Conservation (phyloP, 2,113 vertebrate species). For the Urocynchramus pylzowi region DNA sequence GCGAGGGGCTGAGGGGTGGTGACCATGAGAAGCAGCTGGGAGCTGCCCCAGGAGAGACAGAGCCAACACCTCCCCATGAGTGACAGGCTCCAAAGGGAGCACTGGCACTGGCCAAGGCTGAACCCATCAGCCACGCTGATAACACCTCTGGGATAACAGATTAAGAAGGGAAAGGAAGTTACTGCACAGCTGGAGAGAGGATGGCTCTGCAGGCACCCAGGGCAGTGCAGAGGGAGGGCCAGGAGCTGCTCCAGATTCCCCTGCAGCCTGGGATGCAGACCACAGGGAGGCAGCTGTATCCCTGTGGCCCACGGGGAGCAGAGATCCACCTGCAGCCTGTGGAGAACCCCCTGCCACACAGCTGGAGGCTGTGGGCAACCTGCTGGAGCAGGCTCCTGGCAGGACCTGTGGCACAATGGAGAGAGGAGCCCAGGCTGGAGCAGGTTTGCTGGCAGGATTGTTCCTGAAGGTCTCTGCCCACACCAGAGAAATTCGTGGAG, state of each 20-base stretch:
- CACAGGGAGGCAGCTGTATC: neutral
- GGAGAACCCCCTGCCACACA: neutral
- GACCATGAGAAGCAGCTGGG: neutral
- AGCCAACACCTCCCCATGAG: too few relatives aligned
- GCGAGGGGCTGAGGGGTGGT: neutral
- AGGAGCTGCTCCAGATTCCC: neutral
- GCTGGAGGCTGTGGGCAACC: neutral
- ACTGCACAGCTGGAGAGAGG: neutral
- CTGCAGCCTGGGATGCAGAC: neutral
- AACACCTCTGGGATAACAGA: neutral
- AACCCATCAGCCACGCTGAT: accelerated
- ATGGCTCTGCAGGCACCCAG: neutral
- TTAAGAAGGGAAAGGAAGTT: neutral
- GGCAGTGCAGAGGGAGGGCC: neutral
- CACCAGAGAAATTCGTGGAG: neutral
- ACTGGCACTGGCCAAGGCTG: neutral
- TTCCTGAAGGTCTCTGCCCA: neutral
- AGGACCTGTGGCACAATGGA: neutral
- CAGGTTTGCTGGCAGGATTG: neutral
- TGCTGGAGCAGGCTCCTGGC: neutral
- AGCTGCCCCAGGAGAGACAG: neutral
- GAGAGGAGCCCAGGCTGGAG: neutral
- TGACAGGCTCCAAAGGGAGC: neutral
- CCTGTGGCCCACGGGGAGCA: neutral
- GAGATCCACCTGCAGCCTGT: neutral